Base-by-base conservation (phyloP, 2,888 invertebrate genomes). In the Temnothorax rugatulus region DNA sequence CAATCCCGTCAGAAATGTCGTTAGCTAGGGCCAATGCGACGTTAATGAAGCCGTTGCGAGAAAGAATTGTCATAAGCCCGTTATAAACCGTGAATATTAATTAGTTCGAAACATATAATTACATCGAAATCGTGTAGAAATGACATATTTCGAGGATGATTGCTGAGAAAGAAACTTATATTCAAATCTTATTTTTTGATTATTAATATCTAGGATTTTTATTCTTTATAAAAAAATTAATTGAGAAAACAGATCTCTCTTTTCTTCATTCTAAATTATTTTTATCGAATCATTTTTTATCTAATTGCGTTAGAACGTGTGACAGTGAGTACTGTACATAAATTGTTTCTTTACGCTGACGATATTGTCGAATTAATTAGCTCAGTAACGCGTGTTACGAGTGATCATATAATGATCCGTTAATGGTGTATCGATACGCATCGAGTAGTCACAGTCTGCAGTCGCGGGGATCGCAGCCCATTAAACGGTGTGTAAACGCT, bases 291-390 rank as follows among this genome's bases (percentile, higher is more conserved):
- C 4, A n/a, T 61, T 29, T 61, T n/a, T 47, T 59, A 74, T 47
- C 18, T n/a, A 18, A 38, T 76, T 34, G 18, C 9, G 7, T 64
- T 41, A 18, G 52, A 52, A 52, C 9, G n/a, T 47, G 29, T n/a
- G 7, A 25, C 21, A 57, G 7, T 34, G 4, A 25, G 4, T 34
- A 8, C 44, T 44, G 2, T 7, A 21, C 8, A 38, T 13, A 59
- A 9, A 47, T 47, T 5, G 15, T 66, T 54, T 41, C 9, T 54
- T 63, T 34, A 64, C 13, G 34, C 4, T 7, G 66, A 85, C 71
- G 86, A 79, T 87, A 89, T 86, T 89, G 83, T 82, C 82, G 74
- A 89, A 91, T 89, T 89, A 91, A 91, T 92, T 92, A 91, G 87
- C 66, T 66, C 82, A 82, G 85, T 88, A 87, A 83, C 82, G 77